These are phyloP conservation scores for Bicyclus anynana DNA, from an alignment of 1,140 invertebrate species.

Conservation along the genomic window DNA sequence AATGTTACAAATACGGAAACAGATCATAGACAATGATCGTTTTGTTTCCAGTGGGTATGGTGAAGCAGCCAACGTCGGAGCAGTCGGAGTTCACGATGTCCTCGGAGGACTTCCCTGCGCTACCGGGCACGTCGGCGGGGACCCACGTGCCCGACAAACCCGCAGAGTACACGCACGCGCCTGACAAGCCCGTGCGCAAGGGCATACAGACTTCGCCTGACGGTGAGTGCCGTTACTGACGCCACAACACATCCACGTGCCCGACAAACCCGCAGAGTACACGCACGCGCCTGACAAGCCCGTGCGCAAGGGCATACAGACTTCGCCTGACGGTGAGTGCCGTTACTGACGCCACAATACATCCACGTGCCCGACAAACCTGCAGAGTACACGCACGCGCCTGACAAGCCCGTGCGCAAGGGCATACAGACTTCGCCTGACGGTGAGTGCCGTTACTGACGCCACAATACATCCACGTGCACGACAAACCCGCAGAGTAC, in stretches of 20 bases:
- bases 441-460: not conserved
- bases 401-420: not conserved
- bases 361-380: not conserved
- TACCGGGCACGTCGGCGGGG: conserved; percentile 84
- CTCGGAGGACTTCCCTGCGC: conserved; percentile 98
- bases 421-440: not conserved
- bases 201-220: conserved; percentile 97
- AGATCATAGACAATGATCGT: not conserved
- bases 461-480: not conserved
- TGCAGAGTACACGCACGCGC: not conserved
- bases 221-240: conserved; percentile 78
- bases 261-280: not conserved
- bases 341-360: no score
- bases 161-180: conserved; percentile 52
- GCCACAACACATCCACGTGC: not conserved
- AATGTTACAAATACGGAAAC: no score
- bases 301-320: not conserved
- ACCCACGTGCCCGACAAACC: conserved; percentile 29
- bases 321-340: no score
- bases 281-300: not conserved
- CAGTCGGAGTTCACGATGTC: conserved; percentile 98
- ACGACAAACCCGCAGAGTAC: no score
- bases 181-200: conserved; percentile 79
- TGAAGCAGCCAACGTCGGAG: conserved; percentile 94
- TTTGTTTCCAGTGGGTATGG: conserved; percentile 89